Conservation (phyloP, 2,113 vertebrate genomes). For the Rhadina sibilatrix region DNA sequence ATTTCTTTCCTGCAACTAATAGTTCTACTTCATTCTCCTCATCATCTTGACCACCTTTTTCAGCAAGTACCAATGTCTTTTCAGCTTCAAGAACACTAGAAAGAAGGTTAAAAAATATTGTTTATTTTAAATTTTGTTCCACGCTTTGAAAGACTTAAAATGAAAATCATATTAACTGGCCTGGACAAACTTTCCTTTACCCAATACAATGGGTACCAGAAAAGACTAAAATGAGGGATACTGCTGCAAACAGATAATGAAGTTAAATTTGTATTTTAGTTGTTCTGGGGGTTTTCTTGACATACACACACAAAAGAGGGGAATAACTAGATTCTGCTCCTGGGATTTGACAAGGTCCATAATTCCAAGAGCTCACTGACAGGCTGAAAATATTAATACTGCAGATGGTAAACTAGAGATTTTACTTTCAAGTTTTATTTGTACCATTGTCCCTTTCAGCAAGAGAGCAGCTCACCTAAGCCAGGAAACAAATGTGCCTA, state of each 20-base stretch:
- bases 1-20: conserved; percentile 81
- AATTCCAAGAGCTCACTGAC: neutral
- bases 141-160: neutral
- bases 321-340: neutral
- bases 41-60: conserved; percentile 87
- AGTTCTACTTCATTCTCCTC: conserved; percentile 87
- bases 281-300: neutral
- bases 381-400: neutral
- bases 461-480: neutral
- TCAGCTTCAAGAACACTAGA: conserved; percentile 87
- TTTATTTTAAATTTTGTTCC: neutral
- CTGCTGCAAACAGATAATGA: neutral
- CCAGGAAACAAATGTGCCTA: neutral
- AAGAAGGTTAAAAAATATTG: neutral
- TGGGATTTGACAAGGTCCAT: neutral
- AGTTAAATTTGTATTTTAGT: neutral
- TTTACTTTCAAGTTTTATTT: neutral
- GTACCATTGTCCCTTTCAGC: neutral
- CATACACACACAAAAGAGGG: neutral
- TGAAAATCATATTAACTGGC: neutral
- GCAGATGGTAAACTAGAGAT: neutral
- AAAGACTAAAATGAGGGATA: neutral
- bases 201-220: neutral
- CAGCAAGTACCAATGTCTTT: conserved; percentile 88
- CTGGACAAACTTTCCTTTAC: neutral